phyloP scores from a whole-genome alignment of 2,113 vertebrate genomes.

The Xenopus borealis region DNA sequence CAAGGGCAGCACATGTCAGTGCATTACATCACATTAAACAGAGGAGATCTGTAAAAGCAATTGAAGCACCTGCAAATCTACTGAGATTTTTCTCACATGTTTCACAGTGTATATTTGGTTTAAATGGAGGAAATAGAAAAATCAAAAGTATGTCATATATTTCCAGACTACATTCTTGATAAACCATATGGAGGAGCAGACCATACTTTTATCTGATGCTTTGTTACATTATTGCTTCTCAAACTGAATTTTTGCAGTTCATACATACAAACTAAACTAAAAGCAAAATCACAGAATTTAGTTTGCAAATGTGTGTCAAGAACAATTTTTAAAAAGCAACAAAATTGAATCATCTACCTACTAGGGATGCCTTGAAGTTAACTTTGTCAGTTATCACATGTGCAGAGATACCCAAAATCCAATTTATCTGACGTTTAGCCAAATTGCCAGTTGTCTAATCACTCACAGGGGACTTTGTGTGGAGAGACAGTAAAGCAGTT shows the following conservation, averaged over 20 bases:
- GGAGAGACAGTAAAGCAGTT: no score
- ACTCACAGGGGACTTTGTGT: no score
- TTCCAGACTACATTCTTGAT: not conserved
- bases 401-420: no score
- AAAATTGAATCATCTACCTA: no score
- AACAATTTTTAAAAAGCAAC: no score
- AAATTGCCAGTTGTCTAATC: no score
- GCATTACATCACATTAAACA: conserved; percentile 18
- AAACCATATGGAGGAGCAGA: not conserved
- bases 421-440: no score
- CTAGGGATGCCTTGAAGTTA: no score
- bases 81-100: conserved; percentile 34
- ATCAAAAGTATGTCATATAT: conserved; percentile 20
- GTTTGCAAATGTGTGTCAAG: no score
- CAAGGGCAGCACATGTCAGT: conserved; percentile 5
- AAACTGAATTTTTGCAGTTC: not conserved
- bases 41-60: conserved; percentile 18
- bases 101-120: conserved; percentile 5
- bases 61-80: conserved; percentile 26
- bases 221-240: not conserved
- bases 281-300: no score
- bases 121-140: conserved; percentile 23
- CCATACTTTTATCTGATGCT: not conserved
- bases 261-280: no score
- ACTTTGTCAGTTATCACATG: no score